Evolutionary conservation across 2,797 vertebrate species (phyloP).

Genomic region (Euthynnus affinis): DNA sequence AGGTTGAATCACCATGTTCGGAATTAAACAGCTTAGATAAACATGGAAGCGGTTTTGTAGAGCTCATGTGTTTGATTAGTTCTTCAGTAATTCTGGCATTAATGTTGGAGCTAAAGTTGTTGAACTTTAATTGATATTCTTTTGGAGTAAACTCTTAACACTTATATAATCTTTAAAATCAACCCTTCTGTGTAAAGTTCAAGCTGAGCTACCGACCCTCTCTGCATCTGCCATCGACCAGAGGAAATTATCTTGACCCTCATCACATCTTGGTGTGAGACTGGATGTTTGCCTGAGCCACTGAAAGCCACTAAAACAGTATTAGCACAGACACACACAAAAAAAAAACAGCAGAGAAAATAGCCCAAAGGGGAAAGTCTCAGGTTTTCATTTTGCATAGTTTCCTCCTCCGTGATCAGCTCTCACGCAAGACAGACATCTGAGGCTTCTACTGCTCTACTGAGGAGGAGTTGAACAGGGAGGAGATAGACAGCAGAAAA

Average conservation of each 20-base stretch:
- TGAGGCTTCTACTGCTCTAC: slow-evolving; percentile 52
- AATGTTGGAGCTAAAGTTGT: background rate
- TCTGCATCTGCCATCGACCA: slow-evolving; percentile 31
- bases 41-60: slow-evolving; percentile 32
- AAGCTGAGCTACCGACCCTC: slow-evolving; percentile 22
- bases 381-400: slow-evolving; percentile 43
- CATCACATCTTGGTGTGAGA: slow-evolving; percentile 29
- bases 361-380: slow-evolving; percentile 28
- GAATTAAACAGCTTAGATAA: slow-evolving; percentile 44
- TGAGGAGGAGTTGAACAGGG: slow-evolving; percentile 42
- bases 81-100: slow-evolving; percentile 29
- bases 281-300: slow-evolving; percentile 41
- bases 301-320: slow-evolving; percentile 16
- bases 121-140: slow-evolving; percentile 29
- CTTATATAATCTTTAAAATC: slow-evolving; percentile 42
- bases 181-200: slow-evolving; percentile 27
- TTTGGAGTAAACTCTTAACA: slow-evolving; percentile 27
- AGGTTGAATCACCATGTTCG: slow-evolving; percentile 32
- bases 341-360: slow-evolving; percentile 25
- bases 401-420: slow-evolving; percentile 52
- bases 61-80: slow-evolving; percentile 41
- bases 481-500: slow-evolving; percentile 50
- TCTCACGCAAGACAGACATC: slow-evolving; percentile 57
- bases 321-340: background rate
- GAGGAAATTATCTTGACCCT: slow-evolving; percentile 53